Evolutionary conservation across 92 coral and sea anemone species (phyloP).

Genomic region (Ricordea florida): DNA sequence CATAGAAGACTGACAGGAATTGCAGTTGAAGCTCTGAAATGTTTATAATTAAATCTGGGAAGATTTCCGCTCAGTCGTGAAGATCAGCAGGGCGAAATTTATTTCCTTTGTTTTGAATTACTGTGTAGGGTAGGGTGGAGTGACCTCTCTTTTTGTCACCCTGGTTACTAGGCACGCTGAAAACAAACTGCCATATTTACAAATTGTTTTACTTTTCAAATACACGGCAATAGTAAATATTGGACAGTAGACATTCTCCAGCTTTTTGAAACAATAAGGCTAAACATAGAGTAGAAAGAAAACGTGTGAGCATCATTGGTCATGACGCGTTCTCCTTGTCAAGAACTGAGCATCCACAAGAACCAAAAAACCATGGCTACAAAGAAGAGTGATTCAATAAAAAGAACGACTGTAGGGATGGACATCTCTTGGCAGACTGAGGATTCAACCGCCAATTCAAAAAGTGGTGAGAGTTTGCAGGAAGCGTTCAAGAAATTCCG

Average conservation of each 20-base stretch:
- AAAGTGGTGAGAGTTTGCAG: constrained; percentile 63
- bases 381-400: background rate
- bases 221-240: background rate
- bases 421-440: constrained; percentile 22
- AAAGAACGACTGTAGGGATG: constrained; percentile 38
- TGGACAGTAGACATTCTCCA: too few relatives aligned
- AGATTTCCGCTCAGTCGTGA: too few relatives aligned
- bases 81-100: too few relatives aligned
- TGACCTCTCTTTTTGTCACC: background rate
- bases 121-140: constrained; percentile 3
- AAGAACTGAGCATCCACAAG: background rate
- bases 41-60: too few relatives aligned
- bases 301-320: background rate
- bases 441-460: background rate
- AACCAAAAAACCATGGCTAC: background rate
- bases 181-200: constrained; percentile 31
- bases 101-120: background rate
- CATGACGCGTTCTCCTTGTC: constrained; percentile 19
- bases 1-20: too few relatives aligned
- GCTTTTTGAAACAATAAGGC: too few relatives aligned
- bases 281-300: too few relatives aligned
- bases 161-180: constrained; percentile 8
- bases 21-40: too few relatives aligned
- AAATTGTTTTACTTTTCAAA: background rate
- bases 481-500: constrained; percentile 92